Evolutionary conservation across 30 jellyfish, hydroid and myxozoan species (phyloP).

Genomic region (Mastigias papua): DNA sequence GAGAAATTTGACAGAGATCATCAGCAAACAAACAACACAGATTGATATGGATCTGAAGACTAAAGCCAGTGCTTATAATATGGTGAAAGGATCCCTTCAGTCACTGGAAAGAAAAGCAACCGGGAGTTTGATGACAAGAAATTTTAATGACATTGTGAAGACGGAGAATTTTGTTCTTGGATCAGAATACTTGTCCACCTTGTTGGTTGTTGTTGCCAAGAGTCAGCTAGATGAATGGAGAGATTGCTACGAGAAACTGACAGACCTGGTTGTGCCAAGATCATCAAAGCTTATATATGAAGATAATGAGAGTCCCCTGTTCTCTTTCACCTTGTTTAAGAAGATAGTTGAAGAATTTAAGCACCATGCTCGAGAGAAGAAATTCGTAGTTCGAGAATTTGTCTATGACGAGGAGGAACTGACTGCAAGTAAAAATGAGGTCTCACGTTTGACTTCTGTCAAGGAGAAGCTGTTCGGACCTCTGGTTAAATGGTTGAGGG

Average conservation of each 20-base stretch:
- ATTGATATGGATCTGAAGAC: constrained; percentile 87
- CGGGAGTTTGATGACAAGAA: constrained; percentile 95
- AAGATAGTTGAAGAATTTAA: constrained; percentile 93
- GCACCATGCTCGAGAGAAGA: constrained; percentile 92
- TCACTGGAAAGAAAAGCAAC: constrained; percentile 86
- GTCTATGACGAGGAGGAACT: constrained; percentile 90
- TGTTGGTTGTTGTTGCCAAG: constrained; percentile 97
- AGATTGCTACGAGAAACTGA: constrained; percentile 72
- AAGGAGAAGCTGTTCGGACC: constrained; percentile 93
- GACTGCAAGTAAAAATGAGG: constrained; percentile 94
- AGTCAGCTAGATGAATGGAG: constrained; percentile 79
- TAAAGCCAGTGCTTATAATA: constrained; percentile 86
- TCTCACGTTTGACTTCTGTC: constrained; percentile 89
- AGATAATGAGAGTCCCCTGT: constrained; percentile 89
- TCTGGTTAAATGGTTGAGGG: constrained; percentile 95
- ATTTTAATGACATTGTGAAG: constrained; percentile 84
- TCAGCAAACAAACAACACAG: constrained; percentile 89
- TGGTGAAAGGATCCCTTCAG: constrained; percentile 83
- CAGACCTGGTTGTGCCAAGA: constrained; percentile 95
- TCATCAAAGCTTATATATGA: constrained; percentile 87
- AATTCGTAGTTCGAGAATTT: constrained; percentile 97
- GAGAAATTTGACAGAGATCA: constrained; percentile 84
- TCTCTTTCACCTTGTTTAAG: constrained; percentile 84
- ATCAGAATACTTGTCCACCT: constrained; percentile 88
- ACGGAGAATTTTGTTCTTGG: constrained; percentile 93